Base-by-base conservation (phyloP, 1,140 invertebrate species). In the Pinna nobilis region DNA sequence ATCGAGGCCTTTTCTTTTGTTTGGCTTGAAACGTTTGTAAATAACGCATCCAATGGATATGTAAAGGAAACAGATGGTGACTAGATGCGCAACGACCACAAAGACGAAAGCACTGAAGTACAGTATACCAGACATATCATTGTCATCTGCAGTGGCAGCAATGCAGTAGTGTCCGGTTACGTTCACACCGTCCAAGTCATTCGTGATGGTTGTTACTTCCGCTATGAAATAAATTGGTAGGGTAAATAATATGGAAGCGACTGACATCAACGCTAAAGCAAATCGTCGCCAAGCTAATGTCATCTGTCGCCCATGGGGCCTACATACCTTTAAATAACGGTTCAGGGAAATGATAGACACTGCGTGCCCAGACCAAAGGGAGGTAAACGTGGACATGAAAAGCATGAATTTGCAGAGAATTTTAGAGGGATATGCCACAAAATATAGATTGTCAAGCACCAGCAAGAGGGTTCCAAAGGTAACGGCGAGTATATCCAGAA, bases 271-370 rank as follows among this genome's bases (percentile, higher is more conserved):
- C 23, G 28, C 23, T 11, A 72, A 32, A 3, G 70, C 50, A 4
- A 33, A 20, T 18, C 53, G 47, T 39, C 66, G 65, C 70, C 70
- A 72, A 28, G 13, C 53, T n/a, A 65, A 15, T 15, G 50, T 59
- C 70, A 72, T 72, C 30, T 72, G 61, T 5, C 41, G 33, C 11
- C 63, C 50, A 39, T 63, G 67, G 4, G 73, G 73, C 33, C 53
- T 61, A 65, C 73, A 75, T 4, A 75, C 66, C 35, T 75, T 75
- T 20, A 70, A 65, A 49, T 70, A 75, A 37, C 73, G 47, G 30
- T 75, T 49, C 18, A 70, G 20, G 5, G 66, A 41, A n/a, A 75
- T 75, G 25, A 61, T 50, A 2, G 70, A 41, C 25, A 75, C 33
- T 6, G 66, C 25, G n/a, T 70, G 65, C 23, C 53, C 53, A 28